Conservation (phyloP, 2,888 invertebrate species). For the Latheticus oryzae region DNA sequence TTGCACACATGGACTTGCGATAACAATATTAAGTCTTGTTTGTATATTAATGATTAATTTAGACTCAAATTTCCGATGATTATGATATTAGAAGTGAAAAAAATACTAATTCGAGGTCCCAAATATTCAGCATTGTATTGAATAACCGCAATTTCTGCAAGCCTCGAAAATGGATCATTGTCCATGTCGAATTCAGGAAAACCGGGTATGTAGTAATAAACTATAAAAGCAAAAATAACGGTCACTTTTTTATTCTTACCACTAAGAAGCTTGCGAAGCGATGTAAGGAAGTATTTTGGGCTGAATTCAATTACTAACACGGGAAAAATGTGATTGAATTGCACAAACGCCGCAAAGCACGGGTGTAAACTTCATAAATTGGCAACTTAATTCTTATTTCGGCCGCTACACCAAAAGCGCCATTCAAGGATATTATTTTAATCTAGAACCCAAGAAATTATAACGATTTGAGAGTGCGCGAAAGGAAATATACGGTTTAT, state of each 20-base stretch:
- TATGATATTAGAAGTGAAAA: constrained; percentile 4
- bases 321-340: constrained; percentile 36
- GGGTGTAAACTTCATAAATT: constrained; percentile 61
- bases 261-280: constrained; percentile 21
- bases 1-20: constrained; percentile 40
- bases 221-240: neutral
- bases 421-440: constrained; percentile 26
- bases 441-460: constrained; percentile 13
- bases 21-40: constrained; percentile 21
- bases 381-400: constrained; percentile 25
- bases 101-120: neutral
- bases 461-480: constrained; percentile 16
- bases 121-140: constrained; percentile 16
- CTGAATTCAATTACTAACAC: constrained; percentile 22
- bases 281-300: constrained; percentile 17
- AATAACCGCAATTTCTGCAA: constrained; percentile 29
- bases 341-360: constrained; percentile 59
- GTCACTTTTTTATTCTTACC: constrained; percentile 16
- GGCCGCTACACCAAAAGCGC: constrained; percentile 19
- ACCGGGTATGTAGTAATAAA: constrained; percentile 33
- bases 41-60: too few relatives aligned
- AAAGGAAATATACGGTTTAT: constrained; percentile 17
- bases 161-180: constrained; percentile 36
- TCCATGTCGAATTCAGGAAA: constrained; percentile 36
- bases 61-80: neutral